These are phyloP conservation scores for Meteorus sp. DNA, from an alignment of 1,140 invertebrate species.

Conservation along the genomic window DNA sequence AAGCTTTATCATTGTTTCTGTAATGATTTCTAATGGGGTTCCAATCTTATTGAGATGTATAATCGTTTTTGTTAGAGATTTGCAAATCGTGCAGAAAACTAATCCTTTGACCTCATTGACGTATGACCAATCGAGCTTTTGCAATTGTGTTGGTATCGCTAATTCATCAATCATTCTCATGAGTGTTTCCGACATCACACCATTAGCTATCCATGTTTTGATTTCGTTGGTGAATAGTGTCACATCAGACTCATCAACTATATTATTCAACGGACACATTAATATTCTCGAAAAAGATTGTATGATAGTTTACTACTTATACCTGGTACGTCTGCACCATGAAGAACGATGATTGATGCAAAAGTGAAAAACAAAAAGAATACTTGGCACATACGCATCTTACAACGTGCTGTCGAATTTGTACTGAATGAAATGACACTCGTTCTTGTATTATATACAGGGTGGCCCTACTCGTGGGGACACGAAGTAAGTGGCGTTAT, in stretches of 20 bases:
- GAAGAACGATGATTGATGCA: neutral
- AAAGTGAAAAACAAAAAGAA: neutral
- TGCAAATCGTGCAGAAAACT: slow-evolving; percentile 61
- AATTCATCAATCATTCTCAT: slow-evolving; percentile 35
- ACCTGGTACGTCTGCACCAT: neutral
- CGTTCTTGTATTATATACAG: too few relatives aligned
- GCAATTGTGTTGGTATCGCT: slow-evolving; percentile 32
- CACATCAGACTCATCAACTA: slow-evolving; percentile 28
- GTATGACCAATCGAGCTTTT: slow-evolving; percentile 29
- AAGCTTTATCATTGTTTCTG: slow-evolving; percentile 49
- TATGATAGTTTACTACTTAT: neutral
- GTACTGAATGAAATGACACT: neutral
- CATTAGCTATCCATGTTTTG: slow-evolving; percentile 32
- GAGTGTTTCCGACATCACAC: slow-evolving; percentile 23
- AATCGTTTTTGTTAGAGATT: slow-evolving; percentile 51
- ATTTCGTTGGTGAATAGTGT: slow-evolving; percentile 38
- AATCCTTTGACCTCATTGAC: slow-evolving; percentile 10
- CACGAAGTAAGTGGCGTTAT: too few relatives aligned
- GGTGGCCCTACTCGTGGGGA: too few relatives aligned
- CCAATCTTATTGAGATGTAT: slow-evolving; percentile 51
- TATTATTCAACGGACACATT: neutral
- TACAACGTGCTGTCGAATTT: neutral
- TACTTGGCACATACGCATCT: neutral
- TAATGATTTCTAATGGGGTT: slow-evolving; percentile 45
- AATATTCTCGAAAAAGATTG: too few relatives aligned